A percentile compares a stretch with the other conserved stretches of the same genome.
Conservation (phyloP, 1,140 invertebrate species). For the Pentalonia nigronervosa region DNA sequence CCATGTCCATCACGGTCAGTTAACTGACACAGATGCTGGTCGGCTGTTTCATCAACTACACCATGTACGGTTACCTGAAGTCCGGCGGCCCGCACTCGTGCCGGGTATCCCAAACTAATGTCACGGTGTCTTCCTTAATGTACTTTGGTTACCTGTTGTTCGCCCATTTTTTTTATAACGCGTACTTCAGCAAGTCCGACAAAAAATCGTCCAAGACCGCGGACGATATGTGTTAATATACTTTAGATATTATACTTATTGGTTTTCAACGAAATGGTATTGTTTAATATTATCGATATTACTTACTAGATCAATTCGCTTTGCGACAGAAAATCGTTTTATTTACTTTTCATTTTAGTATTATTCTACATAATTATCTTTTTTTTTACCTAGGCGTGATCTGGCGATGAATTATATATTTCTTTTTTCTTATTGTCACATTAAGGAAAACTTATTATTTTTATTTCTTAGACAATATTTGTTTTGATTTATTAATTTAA, state of each 20-base stretch:
- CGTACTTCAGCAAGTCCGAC: slow-evolving; percentile 70
- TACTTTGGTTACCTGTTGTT: slow-evolving; percentile 95
- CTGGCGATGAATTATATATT: not conserved
- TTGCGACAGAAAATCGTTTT: too few species aligned
- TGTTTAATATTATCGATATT: not conserved
- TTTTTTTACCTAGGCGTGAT: not conserved
- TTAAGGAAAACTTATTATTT: not conserved
- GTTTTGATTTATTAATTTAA: not conserved
- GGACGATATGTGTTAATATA: not conserved
- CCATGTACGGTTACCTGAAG: slow-evolving; percentile 78
- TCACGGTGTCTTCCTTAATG: slow-evolving; percentile 90
- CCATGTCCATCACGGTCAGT: slow-evolving; percentile 90
- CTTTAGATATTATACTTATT: not conserved
- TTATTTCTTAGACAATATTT: not conserved
- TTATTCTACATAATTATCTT: not conserved
- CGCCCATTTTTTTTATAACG: slow-evolving; percentile 87
- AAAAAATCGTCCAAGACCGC: slow-evolving; percentile 46
- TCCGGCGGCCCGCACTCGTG: slow-evolving; percentile 72
- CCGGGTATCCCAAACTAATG: slow-evolving; percentile 85
- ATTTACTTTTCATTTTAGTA: not conserved
- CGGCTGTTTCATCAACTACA: slow-evolving; percentile 89
- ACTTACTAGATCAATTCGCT: not conserved
- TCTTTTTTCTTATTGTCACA: not conserved
- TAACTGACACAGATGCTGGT: slow-evolving; percentile 96
- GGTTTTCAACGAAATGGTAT: not conserved